Base-by-base conservation (phyloP, 2,888 invertebrate species). In the Trisateles emortualis region DNA sequence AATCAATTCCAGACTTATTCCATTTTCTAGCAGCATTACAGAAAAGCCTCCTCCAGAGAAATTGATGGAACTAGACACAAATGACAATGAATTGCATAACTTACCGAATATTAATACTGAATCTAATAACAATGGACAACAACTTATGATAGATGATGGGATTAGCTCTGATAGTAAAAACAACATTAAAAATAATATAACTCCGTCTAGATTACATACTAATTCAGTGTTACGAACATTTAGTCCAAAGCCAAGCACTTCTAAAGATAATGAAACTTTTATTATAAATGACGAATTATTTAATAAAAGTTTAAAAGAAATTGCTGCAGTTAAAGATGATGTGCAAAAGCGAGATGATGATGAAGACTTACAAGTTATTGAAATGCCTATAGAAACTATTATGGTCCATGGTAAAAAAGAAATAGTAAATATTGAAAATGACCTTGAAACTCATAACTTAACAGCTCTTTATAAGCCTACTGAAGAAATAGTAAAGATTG, bases 211-310 rank as follows among this genome's bases (percentile, higher is more conserved):
- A 33, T 19, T 68, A 65, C 36, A 46, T 9, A 44, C 16, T 40
- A 16, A 42, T 29, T 51, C 38, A 14, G 32, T 14, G 24, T 4
- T 10, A 11, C 53, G 49, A 10, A 45, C 68, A 41, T 86, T 85
- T 52, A 78, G 77, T 11, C 86, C 85, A 2, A 26, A 78, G 19
- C 86, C 86, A 3, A 86, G 86, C 62, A 86, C 86, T 32, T 86
- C 86, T 1, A 78, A 11, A 50, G 80, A 85, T 45, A 68, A 45
- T 43, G 67, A 76, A 33, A 78, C 70, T 6, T 70, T 86, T 35
- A 42, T 63, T 8, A 74, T 74, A 72, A 86, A 87, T 78, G 84
- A 83, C 39, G 47, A 74, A 43, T 64, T 62, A 10, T 83, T 81
- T 22, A 72, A 72, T 68, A 69, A 83, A 40, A 79, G 81, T 46